Evolutionary conservation across 2,113 vertebrate genomes (phyloP), one percentile per base, ranked within the genome.

Genomic region (Notarius lentiginosus): DNA sequence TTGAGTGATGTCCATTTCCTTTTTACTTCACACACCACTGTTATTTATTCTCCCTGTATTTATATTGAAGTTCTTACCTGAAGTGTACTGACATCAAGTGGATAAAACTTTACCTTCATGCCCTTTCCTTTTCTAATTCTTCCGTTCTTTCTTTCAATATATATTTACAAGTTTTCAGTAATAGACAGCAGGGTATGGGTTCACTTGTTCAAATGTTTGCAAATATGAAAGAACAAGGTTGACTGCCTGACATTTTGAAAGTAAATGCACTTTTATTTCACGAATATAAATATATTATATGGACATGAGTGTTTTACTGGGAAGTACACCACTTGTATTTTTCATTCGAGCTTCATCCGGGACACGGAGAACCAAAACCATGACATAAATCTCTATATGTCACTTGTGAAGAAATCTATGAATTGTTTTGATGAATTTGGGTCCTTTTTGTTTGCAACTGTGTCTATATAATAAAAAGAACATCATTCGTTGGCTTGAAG

Each of bases 1-100:
- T 91, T 90, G 90, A 94, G 92, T 91, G 91, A 90, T 61, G 85
- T 88, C 91, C 89, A 73, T 58, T 79, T 17, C n/a, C 17, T 18
- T 55, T 90, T 65, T n/a, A 22, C 22, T 9, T 87, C 85, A 20
- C 51, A 56, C 84, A 83, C 5, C 30, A 61, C 24, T 70, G 49
- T 6, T 15, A 60, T 73, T 27, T 55, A 24, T 85, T 77, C 30
- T 84, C 82, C 49, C 1, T 68, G 1, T 34, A 34, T 83, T 27
- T 24, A 20, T 72, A n/a, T 17, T 10, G 14, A 79, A 79, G 51
- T 27, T 55, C 10, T 34, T 30, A 58, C 17, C 17, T 55, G 18
- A 79, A 79, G 53, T 17, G 27, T 60, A 2, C 1, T 34, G 27
- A 60, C 27, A 80, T 61, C 56, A 60, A 60, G 30, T 22, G 8